These are phyloP conservation scores for Chrysomela aeneicollis DNA, from an alignment of 2,888 invertebrate genomes.

Conservation along the genomic window DNA sequence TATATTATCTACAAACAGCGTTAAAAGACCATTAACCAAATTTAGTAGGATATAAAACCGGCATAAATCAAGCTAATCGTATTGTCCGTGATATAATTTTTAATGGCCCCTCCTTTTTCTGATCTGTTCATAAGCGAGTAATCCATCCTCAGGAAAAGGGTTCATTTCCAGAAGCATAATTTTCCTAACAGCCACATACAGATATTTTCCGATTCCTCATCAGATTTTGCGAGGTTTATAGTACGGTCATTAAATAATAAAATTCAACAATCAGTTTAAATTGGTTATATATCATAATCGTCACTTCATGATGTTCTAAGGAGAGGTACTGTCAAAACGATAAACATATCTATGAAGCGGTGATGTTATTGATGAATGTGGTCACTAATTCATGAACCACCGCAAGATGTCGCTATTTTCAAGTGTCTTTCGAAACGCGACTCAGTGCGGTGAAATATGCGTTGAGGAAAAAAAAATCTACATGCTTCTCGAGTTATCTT, in stretches of 20 bases:
- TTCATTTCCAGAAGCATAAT: conserved; percentile 46
- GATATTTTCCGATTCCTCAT: conserved; percentile 12
- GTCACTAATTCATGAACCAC: too few relatives aligned
- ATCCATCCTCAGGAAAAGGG: conserved; percentile 43
- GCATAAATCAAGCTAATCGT: conserved; percentile 50
- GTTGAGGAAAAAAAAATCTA: too few relatives aligned
- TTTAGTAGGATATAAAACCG: conserved; percentile 46
- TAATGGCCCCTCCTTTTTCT: conserved; percentile 42
- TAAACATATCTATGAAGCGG: too few relatives aligned
- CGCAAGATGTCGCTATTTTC: too few relatives aligned
- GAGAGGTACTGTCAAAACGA: too few relatives aligned
- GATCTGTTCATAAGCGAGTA: conserved; percentile 34
- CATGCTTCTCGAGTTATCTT: too few relatives aligned
- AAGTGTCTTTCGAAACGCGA: too few relatives aligned
- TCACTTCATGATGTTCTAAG: too few relatives aligned
- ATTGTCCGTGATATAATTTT: conserved; percentile 43
- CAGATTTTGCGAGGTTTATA: conserved; percentile 14
- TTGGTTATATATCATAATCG: too few relatives aligned
- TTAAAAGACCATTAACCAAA: conserved; percentile 32
- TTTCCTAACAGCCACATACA: conserved; percentile 46
- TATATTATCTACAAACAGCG: conserved; percentile 29
- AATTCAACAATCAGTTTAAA: neutral
- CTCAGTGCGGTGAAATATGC: too few relatives aligned
- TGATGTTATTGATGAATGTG: too few relatives aligned
- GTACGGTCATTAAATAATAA: conserved; percentile 16